Conservation (phyloP, 2,113 vertebrate genomes). For the Phycodurus eques region DNA sequence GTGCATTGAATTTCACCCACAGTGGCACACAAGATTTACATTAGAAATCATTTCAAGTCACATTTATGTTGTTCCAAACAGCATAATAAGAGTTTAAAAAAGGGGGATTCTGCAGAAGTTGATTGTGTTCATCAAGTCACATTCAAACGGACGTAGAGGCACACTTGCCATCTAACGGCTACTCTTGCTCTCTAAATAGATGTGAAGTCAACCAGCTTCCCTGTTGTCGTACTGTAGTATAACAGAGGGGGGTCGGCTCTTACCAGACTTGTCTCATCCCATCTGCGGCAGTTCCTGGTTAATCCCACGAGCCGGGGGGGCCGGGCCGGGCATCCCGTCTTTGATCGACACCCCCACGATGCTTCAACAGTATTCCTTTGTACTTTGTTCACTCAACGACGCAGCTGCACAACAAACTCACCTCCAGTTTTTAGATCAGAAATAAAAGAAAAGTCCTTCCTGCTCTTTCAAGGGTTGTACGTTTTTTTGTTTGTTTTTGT, state of each 20-base stretch:
- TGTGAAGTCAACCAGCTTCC: neutral
- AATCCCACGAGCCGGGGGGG: conserved; percentile 21
- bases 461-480: neutral
- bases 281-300: conserved; percentile 36
- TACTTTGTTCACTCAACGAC: conserved; percentile 2
- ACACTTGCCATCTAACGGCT: too few species aligned
- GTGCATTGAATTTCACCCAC: too few species aligned
- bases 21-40: too few species aligned
- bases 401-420: conserved; percentile 6
- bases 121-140: neutral
- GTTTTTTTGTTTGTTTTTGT: neutral
- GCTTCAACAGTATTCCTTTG: conserved; percentile 13
- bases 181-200: too few species aligned
- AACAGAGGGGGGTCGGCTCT: conserved; percentile 32
- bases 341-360: conserved; percentile 21
- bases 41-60: too few species aligned
- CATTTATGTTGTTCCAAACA: too few species aligned
- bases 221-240: neutral
- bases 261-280: conserved; percentile 43
- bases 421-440: neutral
- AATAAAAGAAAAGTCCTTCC: neutral
- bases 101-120: neutral
- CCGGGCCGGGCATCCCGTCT: conserved; percentile 9
- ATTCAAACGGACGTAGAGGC: neutral
- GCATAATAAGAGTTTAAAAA: neutral